Evolutionary conservation across 1,140 invertebrate species (phyloP).

Genomic region (Drosophila santomea): DNA sequence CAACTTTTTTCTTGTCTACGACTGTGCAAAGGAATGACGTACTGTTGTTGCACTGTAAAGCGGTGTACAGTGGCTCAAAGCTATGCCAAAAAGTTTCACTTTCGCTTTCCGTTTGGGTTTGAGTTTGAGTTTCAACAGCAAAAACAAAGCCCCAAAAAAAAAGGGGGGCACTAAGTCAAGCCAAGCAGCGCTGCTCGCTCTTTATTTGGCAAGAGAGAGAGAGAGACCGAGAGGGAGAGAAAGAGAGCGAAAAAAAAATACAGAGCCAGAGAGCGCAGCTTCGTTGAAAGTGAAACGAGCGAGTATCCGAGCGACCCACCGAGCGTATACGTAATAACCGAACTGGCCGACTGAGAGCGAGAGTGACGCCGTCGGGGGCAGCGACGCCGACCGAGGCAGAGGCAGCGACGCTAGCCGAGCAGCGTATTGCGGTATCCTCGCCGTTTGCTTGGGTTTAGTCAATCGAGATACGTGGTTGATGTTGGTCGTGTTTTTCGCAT

Average conservation of each 20-base stretch:
- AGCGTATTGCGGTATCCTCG: conserved; percentile 84
- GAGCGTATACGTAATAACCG: conserved; percentile 72
- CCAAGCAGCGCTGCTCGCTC: conserved; percentile 53
- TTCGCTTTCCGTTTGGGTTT: conserved; percentile 70
- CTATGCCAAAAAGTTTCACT: conserved; percentile 78
- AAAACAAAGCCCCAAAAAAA: conserved; percentile 51
- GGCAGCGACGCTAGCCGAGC: conserved; percentile 32
- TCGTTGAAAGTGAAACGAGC: conserved; percentile 72
- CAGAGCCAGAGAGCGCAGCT: conserved; percentile 2
- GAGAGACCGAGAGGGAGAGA: conserved; percentile 6
- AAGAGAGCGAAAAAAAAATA: neutral
- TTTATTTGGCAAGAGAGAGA: conserved; percentile 21
- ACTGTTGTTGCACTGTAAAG: conserved; percentile 34
- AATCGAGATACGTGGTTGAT: conserved; percentile 85
- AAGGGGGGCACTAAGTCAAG: conserved; percentile 77
- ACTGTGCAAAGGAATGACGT: conserved; percentile 50
- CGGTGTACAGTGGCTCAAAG: conserved; percentile 68
- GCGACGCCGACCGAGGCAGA: conserved; percentile 22
- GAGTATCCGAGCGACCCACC: conserved; percentile 29
- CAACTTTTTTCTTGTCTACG: neutral
- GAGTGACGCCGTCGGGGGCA: conserved; percentile 45
- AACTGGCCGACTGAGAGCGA: conserved; percentile 64
- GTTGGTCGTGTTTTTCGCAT: conserved; percentile 84
- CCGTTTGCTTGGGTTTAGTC: conserved; percentile 84
- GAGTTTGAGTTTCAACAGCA: conserved; percentile 69